Evolutionary conservation across 2,888 invertebrate genomes (phyloP).

Genomic region (Euplagia quadripunctaria): DNA sequence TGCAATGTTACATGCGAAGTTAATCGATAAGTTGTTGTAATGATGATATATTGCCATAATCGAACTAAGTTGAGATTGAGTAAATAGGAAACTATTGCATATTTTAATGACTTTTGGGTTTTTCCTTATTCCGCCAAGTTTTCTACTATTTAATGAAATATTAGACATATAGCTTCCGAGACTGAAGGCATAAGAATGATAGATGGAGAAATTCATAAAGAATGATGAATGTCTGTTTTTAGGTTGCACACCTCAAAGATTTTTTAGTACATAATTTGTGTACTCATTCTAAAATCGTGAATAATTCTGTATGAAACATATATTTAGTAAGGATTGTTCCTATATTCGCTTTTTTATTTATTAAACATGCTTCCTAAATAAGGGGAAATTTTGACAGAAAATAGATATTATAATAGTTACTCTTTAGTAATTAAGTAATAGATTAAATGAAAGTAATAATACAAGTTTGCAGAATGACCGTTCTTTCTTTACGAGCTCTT

Average conservation of each 20-base stretch:
- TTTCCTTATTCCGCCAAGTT: conserved; percentile 3
- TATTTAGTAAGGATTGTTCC: not conserved
- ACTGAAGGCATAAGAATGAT: not conserved
- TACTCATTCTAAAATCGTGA: not conserved
- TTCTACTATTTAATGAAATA: not conserved
- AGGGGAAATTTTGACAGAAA: not conserved
- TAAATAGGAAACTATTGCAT: conserved; percentile 11
- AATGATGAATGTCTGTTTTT: not conserved
- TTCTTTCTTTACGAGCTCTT: not conserved
- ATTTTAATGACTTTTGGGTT: conserved; percentile 8
- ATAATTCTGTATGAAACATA: not conserved
- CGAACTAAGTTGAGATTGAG: conserved; percentile 10
- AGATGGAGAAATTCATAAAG: not conserved
- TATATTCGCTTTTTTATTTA: not conserved
- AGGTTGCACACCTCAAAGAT: not conserved
- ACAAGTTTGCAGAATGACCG: not conserved
- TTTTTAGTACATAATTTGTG: not conserved
- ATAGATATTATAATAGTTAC: not conserved
- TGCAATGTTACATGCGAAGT: conserved; percentile 23
- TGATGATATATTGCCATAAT: conserved; percentile 20
- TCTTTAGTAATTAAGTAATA: not conserved
- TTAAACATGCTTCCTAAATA: not conserved
- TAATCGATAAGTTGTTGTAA: conserved; percentile 7
- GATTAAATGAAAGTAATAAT: not conserved
- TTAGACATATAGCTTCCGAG: not conserved